Evolutionary conservation across 2,113 vertebrate species (phyloP), one percentile per base, ranked within the genome.

Genomic region (Bufo bufo): DNA sequence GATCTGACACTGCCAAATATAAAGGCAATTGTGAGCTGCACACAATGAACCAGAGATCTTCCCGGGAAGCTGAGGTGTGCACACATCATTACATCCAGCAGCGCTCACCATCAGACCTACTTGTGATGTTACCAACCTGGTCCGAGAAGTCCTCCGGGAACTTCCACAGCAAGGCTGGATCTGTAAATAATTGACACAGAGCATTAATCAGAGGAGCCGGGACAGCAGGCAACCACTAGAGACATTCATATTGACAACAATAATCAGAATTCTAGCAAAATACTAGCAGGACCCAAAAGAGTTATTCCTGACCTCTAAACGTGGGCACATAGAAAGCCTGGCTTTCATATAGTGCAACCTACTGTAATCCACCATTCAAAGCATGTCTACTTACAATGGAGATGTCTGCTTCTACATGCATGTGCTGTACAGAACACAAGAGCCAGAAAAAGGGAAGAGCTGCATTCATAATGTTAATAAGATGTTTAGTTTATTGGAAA

Each of bases 91-190:
- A 88, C 87, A 77, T 83, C 56, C 80, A 83, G 80, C 71, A 19
- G 49, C 61, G 13, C 80, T 74, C 54, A 56, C 86, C 83, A 82
- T 87, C 86, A 82, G 58, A 83, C 79, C 93, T 94, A 93, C 93
- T 90, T 93, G 93, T 94, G 94, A 93, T 95, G 95, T 96, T 94
- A 96, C 97, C 95, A 96, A 99, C 98, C 98, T 99, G 97, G 95
- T 99, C 97, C 96, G 96, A 96, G 94, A 97, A 98, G 96, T 99
- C 98, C 96, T 98, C 97, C 90, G 98, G 98, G 96, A 99, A 99
- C 95, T 97, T 99, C 98, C 98, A 99, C 94, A 99, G 94, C 94
- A 99, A 95, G 96, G 96, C 96, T 91, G 98, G 98, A 97, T 99
- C 98, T 99, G 97, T 95, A 98, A 98, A 97, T 96, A 98, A 99